phyloP scores from a whole-genome alignment of 2,113 vertebrate species.

The Baryphthengus martii region DNA sequence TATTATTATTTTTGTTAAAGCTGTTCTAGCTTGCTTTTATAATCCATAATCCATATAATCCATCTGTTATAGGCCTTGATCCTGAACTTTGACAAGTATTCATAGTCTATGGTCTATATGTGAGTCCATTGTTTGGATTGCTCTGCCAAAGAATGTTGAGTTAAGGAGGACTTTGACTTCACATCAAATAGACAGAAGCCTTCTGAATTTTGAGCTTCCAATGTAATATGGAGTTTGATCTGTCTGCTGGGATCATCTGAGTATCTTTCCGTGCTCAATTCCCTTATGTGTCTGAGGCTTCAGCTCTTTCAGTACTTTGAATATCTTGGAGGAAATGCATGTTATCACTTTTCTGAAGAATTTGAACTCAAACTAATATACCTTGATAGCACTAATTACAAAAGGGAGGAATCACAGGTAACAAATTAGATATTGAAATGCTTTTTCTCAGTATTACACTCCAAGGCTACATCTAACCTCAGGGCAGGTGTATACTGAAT shows the following conservation, averaged over 20 bases:
- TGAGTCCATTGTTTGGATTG: not conserved
- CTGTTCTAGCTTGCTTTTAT: too few species aligned
- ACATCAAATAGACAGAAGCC: not conserved
- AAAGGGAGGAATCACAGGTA: not conserved
- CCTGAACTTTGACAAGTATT: too few species aligned
- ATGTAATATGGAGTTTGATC: not conserved
- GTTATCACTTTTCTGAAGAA: not conserved
- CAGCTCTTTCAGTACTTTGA: not conserved
- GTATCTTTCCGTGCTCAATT: not conserved
- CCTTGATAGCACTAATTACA: not conserved
- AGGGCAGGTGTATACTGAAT: not conserved
- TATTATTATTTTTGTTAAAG: too few species aligned
- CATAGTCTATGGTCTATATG: not conserved
- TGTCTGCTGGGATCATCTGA: not conserved
- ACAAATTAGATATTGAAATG: not conserved
- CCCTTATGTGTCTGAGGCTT: not conserved
- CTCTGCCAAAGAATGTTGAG: not conserved
- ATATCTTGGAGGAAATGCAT: not conserved
- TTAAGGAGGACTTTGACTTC: not conserved
- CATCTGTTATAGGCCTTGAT: too few species aligned
- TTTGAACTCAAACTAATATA: not conserved
- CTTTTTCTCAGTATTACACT: not conserved
- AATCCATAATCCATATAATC: too few species aligned
- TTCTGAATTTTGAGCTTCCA: not conserved
- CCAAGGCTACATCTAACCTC: not conserved